Conservation (phyloP, 1,140 invertebrate genomes). For the Chrysoperla carnea region DNA sequence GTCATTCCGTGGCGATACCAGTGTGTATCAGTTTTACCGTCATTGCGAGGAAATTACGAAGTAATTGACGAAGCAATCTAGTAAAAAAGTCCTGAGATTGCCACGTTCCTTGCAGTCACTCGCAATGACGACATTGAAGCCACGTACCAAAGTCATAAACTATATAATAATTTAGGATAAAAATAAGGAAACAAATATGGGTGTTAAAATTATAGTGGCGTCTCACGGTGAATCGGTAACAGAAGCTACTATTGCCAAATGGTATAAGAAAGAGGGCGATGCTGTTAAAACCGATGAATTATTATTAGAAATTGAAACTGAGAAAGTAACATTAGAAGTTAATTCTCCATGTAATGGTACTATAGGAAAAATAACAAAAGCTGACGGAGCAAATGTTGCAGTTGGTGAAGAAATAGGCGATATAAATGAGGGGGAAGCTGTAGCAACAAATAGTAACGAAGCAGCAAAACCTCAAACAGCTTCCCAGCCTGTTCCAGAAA, state of each 20-base stretch:
- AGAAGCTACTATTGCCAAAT: constrained; percentile 1
- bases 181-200: background rate
- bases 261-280: constrained; percentile 22
- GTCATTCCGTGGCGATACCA: no score
- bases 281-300: constrained; percentile 29
- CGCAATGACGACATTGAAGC: no score
- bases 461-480: background rate
- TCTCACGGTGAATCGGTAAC: background rate
- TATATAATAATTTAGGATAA: no score
- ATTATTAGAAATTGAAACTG: constrained; percentile 36
- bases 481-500: background rate
- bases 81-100: no score
- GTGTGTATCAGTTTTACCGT: no score
- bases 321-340: constrained; percentile 26
- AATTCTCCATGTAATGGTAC: constrained; percentile 19
- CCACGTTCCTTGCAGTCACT: no score
- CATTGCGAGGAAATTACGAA: no score
- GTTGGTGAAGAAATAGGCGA: constrained; percentile 18
- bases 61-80: no score
- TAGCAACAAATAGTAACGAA: background rate
- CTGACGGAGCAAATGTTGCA: constrained; percentile 21
- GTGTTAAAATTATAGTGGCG: constrained; percentile 2
- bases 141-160: no score
- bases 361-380: constrained; percentile 20
- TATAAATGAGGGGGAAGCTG: constrained; percentile 5